Conservation (phyloP, 2,888 invertebrate genomes). For the Meta bourneti region DNA sequence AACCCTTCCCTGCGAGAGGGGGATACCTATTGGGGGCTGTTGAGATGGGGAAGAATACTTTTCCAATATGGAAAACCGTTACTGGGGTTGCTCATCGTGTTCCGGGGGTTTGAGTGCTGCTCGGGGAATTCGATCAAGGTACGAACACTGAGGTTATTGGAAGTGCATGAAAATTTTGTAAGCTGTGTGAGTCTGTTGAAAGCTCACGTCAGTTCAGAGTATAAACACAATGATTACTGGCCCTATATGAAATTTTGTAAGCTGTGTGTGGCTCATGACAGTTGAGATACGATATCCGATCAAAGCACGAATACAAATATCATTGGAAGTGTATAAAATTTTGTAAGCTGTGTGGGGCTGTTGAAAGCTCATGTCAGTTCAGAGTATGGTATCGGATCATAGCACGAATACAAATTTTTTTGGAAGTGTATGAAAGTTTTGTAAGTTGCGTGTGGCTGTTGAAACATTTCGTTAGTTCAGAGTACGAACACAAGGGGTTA, state of each 20-base stretch:
- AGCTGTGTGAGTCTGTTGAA: neutral
- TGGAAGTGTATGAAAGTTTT: too few species aligned
- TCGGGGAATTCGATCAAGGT: neutral
- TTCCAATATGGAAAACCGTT: constrained; percentile 42
- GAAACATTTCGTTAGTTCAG: neutral
- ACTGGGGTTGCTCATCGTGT: neutral
- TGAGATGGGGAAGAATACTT: constrained; percentile 19
- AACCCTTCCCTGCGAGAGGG: constrained; percentile 3
- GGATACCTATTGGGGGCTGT: constrained; percentile 5
- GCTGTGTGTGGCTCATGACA: neutral
- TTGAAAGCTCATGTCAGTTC: too few species aligned
- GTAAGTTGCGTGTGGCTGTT: too few species aligned
- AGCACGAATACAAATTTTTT: too few species aligned
- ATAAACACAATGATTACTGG: too few species aligned
- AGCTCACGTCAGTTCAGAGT: neutral
- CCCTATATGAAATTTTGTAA: neutral
- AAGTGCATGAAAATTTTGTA: neutral
- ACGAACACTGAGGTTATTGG: neutral
- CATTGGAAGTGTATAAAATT: too few species aligned
- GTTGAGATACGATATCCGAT: neutral
- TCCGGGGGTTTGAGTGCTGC: neutral
- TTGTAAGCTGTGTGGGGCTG: too few species aligned
- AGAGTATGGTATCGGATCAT: too few species aligned
- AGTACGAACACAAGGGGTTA: neutral
- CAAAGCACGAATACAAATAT: too few species aligned